Evolutionary conservation across 2,797 vertebrate genomes (phyloP).

Genomic region (Notolepis coatsorum): DNA sequence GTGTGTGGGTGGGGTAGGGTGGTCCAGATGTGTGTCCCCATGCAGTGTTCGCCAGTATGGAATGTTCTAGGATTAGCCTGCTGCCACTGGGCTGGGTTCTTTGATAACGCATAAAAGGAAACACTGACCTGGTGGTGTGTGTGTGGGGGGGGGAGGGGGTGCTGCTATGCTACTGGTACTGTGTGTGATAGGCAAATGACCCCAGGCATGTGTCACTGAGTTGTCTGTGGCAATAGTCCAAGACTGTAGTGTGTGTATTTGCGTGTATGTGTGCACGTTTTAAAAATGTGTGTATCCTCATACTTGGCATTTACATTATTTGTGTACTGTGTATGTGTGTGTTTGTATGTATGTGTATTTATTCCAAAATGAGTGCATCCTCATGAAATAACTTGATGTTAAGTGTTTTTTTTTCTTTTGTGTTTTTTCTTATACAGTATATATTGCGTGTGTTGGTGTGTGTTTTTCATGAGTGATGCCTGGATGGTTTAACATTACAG

Average conservation of each 20-base stretch:
- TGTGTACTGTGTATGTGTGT: not conserved
- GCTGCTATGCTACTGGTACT: conserved; percentile 9
- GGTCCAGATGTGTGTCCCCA: conserved; percentile 47
- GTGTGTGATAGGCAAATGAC: conserved; percentile 26
- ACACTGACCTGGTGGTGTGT: not conserved
- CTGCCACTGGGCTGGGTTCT: conserved; percentile 9
- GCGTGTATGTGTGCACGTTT: not conserved
- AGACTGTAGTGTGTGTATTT: conserved; percentile 5
- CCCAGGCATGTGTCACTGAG: conserved; percentile 13
- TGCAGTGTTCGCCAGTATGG: conserved; percentile 25
- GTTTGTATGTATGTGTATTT: conserved; percentile 1
- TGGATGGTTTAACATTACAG: too few species aligned
- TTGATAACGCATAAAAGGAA: conserved; percentile 38
- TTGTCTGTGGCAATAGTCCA: conserved; percentile 1
- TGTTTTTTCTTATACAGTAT: too few species aligned
- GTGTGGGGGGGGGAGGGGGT: too few species aligned
- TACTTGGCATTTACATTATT: too few species aligned
- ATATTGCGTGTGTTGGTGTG: too few species aligned
- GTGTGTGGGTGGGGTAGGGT: not conserved
- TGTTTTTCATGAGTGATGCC: too few species aligned
- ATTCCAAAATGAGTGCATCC: too few species aligned
- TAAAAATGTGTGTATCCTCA: not conserved
- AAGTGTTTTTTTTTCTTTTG: too few species aligned
- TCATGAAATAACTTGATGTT: too few species aligned
- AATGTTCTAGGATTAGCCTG: conserved; percentile 42